Percentiles rank a stretch among this genome's conserved stretches.
Evolutionary conservation across 2,888 invertebrate species (phyloP).

Genomic region (Lasioglossum oenotherae): DNA sequence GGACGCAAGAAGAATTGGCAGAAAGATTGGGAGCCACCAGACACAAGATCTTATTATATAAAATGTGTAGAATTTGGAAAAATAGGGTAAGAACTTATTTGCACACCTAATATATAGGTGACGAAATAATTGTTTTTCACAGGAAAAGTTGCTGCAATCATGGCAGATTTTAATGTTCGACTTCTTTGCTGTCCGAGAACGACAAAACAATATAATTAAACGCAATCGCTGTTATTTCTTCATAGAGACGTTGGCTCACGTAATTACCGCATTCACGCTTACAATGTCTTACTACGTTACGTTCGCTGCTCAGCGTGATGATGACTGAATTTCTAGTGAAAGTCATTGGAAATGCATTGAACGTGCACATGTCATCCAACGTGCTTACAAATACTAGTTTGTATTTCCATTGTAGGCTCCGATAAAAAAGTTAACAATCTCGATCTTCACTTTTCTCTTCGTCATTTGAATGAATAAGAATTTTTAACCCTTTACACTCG

Average conservation of each 20-base stretch:
- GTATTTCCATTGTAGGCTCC: neutral
- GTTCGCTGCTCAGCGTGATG: neutral
- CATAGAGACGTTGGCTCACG: constrained; percentile 19
- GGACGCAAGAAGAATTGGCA: too few relatives aligned
- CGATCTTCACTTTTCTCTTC: too few relatives aligned
- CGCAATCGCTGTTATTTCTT: constrained; percentile 29
- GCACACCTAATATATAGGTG: too few relatives aligned
- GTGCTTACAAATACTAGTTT: neutral
- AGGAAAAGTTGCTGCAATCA: constrained; percentile 15
- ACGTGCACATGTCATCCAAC: neutral
- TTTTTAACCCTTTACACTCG: neutral
- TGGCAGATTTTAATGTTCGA: constrained; percentile 30
- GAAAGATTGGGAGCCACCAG: too few relatives aligned
- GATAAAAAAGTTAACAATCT: neutral
- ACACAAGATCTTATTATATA: too few relatives aligned
- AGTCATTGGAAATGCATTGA: neutral
- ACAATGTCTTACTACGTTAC: constrained; percentile 2
- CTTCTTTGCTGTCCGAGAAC: constrained; percentile 8
- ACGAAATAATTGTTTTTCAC: neutral
- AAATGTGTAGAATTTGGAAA: too few relatives aligned
- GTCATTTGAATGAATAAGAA: neutral
- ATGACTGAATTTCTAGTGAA: constrained; percentile 1
- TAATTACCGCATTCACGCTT: constrained; percentile 41
- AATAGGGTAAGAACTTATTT: too few relatives aligned
- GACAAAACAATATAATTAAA: constrained; percentile 26